Conservation (phyloP, 2,113 vertebrate species). For the Struthio camelus region DNA sequence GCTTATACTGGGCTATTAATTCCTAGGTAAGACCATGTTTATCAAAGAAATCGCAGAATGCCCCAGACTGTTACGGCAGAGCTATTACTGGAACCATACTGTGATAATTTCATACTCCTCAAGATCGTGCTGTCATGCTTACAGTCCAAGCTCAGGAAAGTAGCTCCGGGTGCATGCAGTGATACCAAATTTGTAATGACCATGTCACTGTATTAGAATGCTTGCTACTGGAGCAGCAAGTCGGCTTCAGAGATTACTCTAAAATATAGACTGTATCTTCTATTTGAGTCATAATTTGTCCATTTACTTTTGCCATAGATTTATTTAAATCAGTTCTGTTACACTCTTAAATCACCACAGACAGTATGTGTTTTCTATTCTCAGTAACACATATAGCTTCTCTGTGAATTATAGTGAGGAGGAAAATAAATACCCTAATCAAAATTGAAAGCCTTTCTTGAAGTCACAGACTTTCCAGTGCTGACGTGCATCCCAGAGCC, state of each 20-base stretch:
- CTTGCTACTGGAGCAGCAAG: neutral
- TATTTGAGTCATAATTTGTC: neutral
- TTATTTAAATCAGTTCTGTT: neutral
- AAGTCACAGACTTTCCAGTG: neutral
- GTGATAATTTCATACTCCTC: constrained; percentile 22
- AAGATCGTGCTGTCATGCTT: constrained; percentile 58
- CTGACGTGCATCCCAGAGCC: neutral
- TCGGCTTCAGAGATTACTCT: neutral
- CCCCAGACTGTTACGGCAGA: neutral
- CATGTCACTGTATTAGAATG: constrained; percentile 13
- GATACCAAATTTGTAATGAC: neutral
- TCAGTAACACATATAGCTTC: neutral
- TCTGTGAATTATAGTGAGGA: neutral
- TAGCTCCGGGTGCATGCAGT: neutral
- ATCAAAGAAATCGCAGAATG: neutral
- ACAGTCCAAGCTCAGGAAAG: constrained; percentile 3
- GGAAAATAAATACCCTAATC: neutral
- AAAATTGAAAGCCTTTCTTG: neutral
- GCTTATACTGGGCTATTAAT: neutral
- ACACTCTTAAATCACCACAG: neutral
- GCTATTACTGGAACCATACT: neutral
- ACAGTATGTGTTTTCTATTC: neutral
- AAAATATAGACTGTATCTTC: neutral
- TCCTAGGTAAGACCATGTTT: neutral
- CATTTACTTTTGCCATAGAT: neutral